Conservation (phyloP, 2,888 invertebrate species). For the Resseliella maxima region DNA sequence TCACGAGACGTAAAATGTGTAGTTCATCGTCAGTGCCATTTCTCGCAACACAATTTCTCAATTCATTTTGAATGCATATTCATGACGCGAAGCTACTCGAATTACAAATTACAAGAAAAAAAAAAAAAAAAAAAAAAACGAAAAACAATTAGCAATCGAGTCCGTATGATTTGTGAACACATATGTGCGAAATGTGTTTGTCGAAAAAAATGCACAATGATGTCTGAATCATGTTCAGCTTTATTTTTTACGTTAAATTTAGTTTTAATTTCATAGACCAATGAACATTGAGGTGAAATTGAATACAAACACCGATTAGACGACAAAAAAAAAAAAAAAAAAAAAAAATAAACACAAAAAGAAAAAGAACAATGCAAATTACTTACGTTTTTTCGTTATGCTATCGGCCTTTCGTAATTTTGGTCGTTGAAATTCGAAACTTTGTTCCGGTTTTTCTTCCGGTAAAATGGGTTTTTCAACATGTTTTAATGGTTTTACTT, state of each 20-base stretch:
- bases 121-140: no score
- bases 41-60: background rate
- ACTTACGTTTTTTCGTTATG: constrained; percentile 24
- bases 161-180: background rate
- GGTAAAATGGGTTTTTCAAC: constrained; percentile 62
- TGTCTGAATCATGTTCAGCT: background rate
- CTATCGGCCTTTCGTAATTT: background rate
- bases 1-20: background rate
- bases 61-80: background rate
- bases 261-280: background rate
- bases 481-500: constrained; percentile 61
- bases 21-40: background rate
- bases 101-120: no score
- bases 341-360: background rate
- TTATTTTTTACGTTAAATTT: background rate
- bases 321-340: background rate
- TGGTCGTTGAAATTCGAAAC: constrained; percentile 28
- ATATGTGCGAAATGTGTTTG: background rate
- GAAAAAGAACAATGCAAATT: background rate
- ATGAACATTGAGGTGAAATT: background rate
- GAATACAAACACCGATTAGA: background rate
- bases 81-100: background rate
- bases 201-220: background rate
- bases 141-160: no score
- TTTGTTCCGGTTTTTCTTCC: constrained; percentile 61